phyloP scores from a whole-genome alignment of 2,888 invertebrate species.

The Caenorhabditis becei region DNA sequence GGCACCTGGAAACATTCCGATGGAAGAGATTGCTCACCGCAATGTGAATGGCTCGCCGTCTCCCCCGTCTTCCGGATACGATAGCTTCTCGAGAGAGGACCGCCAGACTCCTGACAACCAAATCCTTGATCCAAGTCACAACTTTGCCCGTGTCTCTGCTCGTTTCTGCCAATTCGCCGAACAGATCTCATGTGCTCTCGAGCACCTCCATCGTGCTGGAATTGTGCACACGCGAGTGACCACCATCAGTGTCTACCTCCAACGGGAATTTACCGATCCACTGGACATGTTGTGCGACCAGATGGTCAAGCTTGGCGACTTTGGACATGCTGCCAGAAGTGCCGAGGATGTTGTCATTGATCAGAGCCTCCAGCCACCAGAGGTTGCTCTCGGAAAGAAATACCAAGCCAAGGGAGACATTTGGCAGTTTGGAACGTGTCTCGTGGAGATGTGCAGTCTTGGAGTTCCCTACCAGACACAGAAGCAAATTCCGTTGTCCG shows the following conservation, averaged over 20 bases:
- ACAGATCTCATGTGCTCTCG: constrained; percentile 59
- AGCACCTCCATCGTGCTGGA: constrained; percentile 59
- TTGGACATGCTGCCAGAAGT: constrained; percentile 44
- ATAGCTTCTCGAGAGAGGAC: constrained; percentile 50
- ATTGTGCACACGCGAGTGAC: constrained; percentile 62
- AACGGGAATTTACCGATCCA: constrained; percentile 59
- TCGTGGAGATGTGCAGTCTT: constrained; percentile 64
- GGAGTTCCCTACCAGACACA: constrained; percentile 50
- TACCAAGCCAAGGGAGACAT: constrained; percentile 66
- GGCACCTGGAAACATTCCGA: background rate
- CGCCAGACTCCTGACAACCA: constrained; percentile 27
- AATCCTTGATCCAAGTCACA: background rate
- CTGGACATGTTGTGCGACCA: constrained; percentile 67
- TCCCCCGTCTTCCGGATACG: constrained; percentile 67
- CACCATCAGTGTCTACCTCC: constrained; percentile 59
- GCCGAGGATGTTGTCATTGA: constrained; percentile 43
- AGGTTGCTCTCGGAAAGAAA: constrained; percentile 61
- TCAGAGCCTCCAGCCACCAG: constrained; percentile 61
- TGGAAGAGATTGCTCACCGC: constrained; percentile 20
- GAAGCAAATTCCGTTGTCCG: constrained; percentile 54
- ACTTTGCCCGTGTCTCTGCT: constrained; percentile 33
- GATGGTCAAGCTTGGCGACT: constrained; percentile 64
- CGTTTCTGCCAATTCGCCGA: constrained; percentile 61
- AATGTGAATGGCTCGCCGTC: constrained; percentile 53
- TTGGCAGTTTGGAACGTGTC: constrained; percentile 67